Conservation (phyloP, 2,888 invertebrate species). For the Allophyes oxyacanthae region DNA sequence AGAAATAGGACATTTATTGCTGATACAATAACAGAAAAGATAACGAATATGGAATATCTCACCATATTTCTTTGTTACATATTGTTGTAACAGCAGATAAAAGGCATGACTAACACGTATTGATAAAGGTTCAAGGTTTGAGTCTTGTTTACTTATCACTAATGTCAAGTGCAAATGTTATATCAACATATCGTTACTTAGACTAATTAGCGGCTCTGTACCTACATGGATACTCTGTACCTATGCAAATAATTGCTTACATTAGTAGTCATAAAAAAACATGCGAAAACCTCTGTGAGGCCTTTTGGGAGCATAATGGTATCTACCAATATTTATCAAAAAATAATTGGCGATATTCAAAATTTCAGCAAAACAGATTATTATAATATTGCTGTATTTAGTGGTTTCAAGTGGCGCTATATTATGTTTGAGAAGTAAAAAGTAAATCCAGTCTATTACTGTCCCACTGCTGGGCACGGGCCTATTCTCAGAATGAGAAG, state of each 20-base stretch:
- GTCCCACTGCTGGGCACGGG: too few relatives aligned
- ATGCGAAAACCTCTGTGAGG: not conserved
- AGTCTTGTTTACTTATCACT: conserved; percentile 22
- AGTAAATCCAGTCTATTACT: too few relatives aligned
- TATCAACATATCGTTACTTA: conserved; percentile 30
- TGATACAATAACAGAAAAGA: too few relatives aligned
- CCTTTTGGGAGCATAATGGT: conserved; percentile 15
- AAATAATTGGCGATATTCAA: too few relatives aligned
- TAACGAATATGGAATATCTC: not conserved
- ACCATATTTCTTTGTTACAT: conserved; percentile 1
- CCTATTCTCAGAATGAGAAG: too few relatives aligned
- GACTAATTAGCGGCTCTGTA: conserved; percentile 9
- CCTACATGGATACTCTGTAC: conserved; percentile 13
- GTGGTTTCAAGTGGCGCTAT: too few relatives aligned
- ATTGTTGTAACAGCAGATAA: conserved; percentile 6
- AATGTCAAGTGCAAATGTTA: conserved; percentile 32
- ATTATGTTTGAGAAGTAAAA: too few relatives aligned
- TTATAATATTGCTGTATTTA: too few relatives aligned
- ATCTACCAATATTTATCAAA: not conserved
- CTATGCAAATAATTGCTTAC: conserved; percentile 23
- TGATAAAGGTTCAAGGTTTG: conserved; percentile 40
- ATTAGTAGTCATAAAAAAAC: not conserved
- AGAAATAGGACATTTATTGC: too few relatives aligned
- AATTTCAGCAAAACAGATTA: too few relatives aligned
- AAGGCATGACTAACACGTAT: conserved; percentile 24